Percentiles rank a stretch among this genome's conserved stretches.
Evolutionary conservation across 2,113 vertebrate species (phyloP).

Genomic region (Diadophis punctatus): DNA sequence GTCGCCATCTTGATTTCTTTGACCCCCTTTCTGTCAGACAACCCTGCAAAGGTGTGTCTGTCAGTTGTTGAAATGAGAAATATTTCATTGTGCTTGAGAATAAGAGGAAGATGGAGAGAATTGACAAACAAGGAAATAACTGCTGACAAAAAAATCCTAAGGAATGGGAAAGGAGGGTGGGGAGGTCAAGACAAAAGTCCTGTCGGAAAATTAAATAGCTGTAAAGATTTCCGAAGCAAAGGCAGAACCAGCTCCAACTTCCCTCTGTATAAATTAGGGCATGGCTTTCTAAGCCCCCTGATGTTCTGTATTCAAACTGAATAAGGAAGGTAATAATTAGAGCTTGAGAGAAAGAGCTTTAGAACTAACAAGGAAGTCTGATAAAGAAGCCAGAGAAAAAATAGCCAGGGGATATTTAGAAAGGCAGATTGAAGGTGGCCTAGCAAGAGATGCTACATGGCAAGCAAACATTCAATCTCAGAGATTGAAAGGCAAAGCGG

Average conservation of each 20-base stretch:
- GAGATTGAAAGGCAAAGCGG: not conserved
- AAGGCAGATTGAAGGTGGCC: not conserved
- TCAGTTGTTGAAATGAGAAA: not conserved
- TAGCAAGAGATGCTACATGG: not conserved
- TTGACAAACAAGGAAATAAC: conserved; percentile 57
- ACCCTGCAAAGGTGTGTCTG: not conserved
- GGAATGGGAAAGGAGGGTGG: conserved; percentile 54
- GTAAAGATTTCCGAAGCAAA: conserved; percentile 37
- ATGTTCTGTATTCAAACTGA: not conserved
- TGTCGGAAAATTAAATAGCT: conserved; percentile 32
- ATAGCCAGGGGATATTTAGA: conserved; percentile 48
- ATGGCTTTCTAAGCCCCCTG: conserved; percentile 12
- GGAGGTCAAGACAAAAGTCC: conserved; percentile 45
- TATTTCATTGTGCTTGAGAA: conserved; percentile 27
- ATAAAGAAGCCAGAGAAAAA: conserved; percentile 28
- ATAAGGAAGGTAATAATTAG: conserved; percentile 9
- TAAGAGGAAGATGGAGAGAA: conserved; percentile 51
- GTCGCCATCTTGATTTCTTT: not conserved
- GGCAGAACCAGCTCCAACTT: conserved; percentile 31
- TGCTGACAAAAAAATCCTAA: conserved; percentile 29
- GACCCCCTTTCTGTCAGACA: not conserved
- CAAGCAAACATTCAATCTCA: not conserved
- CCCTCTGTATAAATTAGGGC: conserved; percentile 4
- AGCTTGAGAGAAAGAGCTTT: conserved; percentile 35
- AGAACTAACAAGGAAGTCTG: conserved; percentile 34